Base-by-base conservation (phyloP, 2,888 invertebrate species). In the Stenchaetothrips biformis region DNA sequence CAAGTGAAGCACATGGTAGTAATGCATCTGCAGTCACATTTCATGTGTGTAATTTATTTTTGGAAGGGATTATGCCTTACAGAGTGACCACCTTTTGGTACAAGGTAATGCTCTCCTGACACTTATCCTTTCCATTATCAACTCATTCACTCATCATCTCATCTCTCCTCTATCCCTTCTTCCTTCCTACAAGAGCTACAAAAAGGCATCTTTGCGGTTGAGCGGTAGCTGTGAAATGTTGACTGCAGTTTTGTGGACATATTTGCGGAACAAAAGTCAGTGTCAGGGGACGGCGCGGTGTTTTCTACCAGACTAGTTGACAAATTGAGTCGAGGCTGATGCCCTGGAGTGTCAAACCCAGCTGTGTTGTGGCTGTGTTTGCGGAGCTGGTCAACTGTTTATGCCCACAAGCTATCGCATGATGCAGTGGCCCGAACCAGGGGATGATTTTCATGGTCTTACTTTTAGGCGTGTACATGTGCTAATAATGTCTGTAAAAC, bases 251-350 rank as follows among this genome's bases (percentile, higher is more conserved):
- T 37, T 74, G 67, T 74, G 25, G 8, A 25, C 25, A 74, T 59
- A 13, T 18, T 18, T 9, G 67, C 25, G 25, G 67, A 74, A 74
- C 67, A 74, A 74, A 74, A 74, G 67, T 74, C 67, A 74, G 67
- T 7, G 21, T 74, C 21, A 74, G 67, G 25, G 67, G 67, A 74
- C 67, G 67, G 67, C 67, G 67, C 67, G 67, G 67, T 74, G 67
- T 74, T 21, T 74, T 74, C 25, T 74, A 74, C 67, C 67, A 74
- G 67, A 74, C 67, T 74, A 74, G 67, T 74, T 74, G 67, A 74
- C 67, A 74, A 74, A 74, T 74, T 74, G 67, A 74, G 67, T 74
- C 67, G 25, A 74, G 25, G 67, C 67, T 74, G 67, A 74, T 74
- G 67, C 67, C 67, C 67, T 74, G 67, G 67, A 74, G 67, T 74